Percentiles rank a stretch among this genome's conserved stretches.
Evolutionary conservation across 2,113 vertebrate species (phyloP).

Genomic region (Tyto alba): DNA sequence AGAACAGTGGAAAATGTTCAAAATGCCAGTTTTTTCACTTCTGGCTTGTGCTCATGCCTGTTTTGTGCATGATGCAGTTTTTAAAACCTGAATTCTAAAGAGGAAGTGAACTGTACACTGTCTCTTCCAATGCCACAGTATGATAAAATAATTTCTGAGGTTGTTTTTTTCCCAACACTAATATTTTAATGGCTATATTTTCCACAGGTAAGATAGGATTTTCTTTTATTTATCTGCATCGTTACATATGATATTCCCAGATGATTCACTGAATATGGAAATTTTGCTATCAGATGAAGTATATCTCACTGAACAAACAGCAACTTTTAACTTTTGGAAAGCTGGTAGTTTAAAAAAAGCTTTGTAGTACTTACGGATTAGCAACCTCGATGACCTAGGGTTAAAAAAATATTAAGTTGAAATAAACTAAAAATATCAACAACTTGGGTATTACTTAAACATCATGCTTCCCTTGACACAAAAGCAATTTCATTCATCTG

Average conservation of each 20-base stretch:
- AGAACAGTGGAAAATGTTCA: neutral
- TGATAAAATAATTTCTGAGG: neutral
- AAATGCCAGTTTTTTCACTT: neutral
- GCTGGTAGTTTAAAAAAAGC: neutral
- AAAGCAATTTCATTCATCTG: constrained; percentile 1
- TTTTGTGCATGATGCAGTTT: neutral
- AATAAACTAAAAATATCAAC: constrained; percentile 9
- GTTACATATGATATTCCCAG: neutral
- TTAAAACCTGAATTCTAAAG: neutral
- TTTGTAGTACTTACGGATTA: neutral
- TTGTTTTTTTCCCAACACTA: neutral
- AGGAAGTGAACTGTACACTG: neutral
- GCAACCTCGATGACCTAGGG: neutral
- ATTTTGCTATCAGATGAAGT: neutral
- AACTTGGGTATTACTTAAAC: neutral
- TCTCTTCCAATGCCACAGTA: neutral
- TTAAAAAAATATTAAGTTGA: neutral
- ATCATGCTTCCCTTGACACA: neutral
- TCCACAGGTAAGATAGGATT: neutral
- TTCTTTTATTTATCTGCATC: neutral
- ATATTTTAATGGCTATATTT: neutral
- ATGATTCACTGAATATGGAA: neutral
- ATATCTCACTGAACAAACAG: neutral
- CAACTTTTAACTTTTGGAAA: neutral
- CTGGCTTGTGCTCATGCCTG: neutral